Evolutionary conservation across 1,140 invertebrate species (phyloP), one percentile per base, ranked within the genome.

Genomic region (Zophobas morio): DNA sequence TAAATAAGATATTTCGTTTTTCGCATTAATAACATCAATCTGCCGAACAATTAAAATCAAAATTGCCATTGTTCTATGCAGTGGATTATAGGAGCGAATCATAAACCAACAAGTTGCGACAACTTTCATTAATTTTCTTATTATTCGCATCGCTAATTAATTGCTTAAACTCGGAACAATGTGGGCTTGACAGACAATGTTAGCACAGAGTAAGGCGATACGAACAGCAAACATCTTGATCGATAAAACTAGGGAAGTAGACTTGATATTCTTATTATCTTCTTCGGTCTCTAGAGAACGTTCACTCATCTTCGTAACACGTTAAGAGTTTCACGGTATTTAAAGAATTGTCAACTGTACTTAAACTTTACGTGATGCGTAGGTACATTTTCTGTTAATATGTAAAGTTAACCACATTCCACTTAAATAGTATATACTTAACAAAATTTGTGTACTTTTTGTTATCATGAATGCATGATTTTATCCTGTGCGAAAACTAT

Each of bases 141-240:
- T 66, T 66, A 66, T 66, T 66, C 20, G 37, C 60, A 20, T 66
- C 60, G 37, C 60, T 66, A 66, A 66, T 66, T 66, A 66, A 66
- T 66, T 66, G 6, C 60, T 46, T 40, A 36, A 36, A 40, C 60
- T 46, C 33, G n/a, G 60, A 42, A 66, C 60, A 66, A 66, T 66
- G 60, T 33, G 39, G 39, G 39, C 8, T 66, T 66, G 60, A 66
- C 60, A 42, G 60, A 46, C 36, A 66, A 66, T 40, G 60, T 66
- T 66, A 66, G 60, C 60, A 66, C 60, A 66, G 60, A 66, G 60
- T 42, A 66, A 66, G 60, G 42, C 60, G 60, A 66, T 66, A 66
- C 42, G 60, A 66, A 42, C 60, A 66, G 60, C 60, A 66, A 66
- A 66, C 60, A 66, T 66, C 60, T 66, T 66, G 60, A 66, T 66